Base-by-base conservation (phyloP, 2,888 invertebrate genomes). In the Alviniconcha strummeri region DNA sequence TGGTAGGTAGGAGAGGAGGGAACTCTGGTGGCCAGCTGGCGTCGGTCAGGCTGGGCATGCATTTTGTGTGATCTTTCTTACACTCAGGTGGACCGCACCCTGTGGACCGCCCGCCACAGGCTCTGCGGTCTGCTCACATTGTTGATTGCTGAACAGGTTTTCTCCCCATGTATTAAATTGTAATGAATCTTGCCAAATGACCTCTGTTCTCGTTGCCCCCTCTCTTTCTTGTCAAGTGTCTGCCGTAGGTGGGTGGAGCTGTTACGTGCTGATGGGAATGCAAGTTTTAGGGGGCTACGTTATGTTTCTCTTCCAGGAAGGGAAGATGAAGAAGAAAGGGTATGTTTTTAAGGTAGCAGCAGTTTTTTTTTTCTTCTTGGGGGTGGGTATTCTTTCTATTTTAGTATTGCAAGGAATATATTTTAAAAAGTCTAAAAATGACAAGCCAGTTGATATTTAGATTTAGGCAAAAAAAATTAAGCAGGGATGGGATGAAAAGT, bases 11-110 rank as follows among this genome's bases (percentile, higher is more conserved):
- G 8, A 11, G 60, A 13, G 9, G 60, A 13, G 9, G 60, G 60
- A 13, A 60, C 60, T 60, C 60, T 60, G 13, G 60, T 60, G 13
- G 60, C 13, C 60, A 60, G 13, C 60, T 4, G 60, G 13, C 13
- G 60, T 60, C 60, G 13, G 60, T 60, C 60, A 60, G 17, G 71
- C 17, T n/a, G 17, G 19, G 71, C 71, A 71, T 71, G 71, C 71
- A 71, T 71, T 71, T 71, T 71, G 17, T 71, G 17, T 71, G 71
- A 19, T 71, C n/a, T 71, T 17, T 4, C n/a, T 71, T 17, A n/a
- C 52, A 69, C 80, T 80, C 80, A 80, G 80, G 80, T 80, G 80
- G 80, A 80, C 19, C 54, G 67, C 19, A 55, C 55, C 55, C 69
- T 67, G 80, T 80, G 54, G 60, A 36, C 60, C 8, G 36, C 36